Evolutionary conservation across 2,888 invertebrate genomes (phyloP), one percentile per base, ranked within the genome.

Genomic region (Sinotaia quadrata): DNA sequence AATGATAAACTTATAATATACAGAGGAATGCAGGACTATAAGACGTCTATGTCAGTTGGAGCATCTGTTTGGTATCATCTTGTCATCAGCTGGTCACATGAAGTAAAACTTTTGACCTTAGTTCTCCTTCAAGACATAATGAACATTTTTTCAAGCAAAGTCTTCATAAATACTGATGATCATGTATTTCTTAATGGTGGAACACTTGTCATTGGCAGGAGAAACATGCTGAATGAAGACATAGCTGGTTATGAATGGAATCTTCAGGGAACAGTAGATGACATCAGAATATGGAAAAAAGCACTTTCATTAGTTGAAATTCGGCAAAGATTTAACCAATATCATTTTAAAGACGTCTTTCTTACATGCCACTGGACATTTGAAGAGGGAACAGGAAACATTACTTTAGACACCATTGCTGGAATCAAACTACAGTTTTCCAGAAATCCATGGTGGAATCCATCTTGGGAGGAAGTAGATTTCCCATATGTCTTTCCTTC

Each of bases 231-330:
- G 33, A 51, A 34, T 24, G 31, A 56, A 21, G 62, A 68, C 12
- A 54, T 63, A 15, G 33, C 27, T 3, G 65, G 65, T 5, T 54
- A 27, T 37, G 29, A 10, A 36, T 80, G 78, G 77, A 67, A 65
- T 36, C 77, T 78, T 44, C 47, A 63, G 31, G 82, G 81, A 21
- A 66, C 68, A 27, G 56, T 81, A 31, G 80, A 81, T 58, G 81
- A 80, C 34, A 68, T 83, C 49, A 70, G 75, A 51, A 66, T 83
- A 18, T 83, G 81, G 81, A 80, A 75, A 54, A 67, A 63, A 54
- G 56, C 67, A 12, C 47, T 75, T 41, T 62, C 60, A 37, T 21
- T 74, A 8, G 41, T 72, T 24, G 72, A 76, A 41, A 72, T 81
- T 7, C 52, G 72, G 8, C 15, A 71, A 68, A 37, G 77, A 77